Percentiles rank a stretch among this genome's conserved stretches.
phyloP scores from a whole-genome alignment of 2,888 invertebrate species.

The Aleiodes testaceus region DNA sequence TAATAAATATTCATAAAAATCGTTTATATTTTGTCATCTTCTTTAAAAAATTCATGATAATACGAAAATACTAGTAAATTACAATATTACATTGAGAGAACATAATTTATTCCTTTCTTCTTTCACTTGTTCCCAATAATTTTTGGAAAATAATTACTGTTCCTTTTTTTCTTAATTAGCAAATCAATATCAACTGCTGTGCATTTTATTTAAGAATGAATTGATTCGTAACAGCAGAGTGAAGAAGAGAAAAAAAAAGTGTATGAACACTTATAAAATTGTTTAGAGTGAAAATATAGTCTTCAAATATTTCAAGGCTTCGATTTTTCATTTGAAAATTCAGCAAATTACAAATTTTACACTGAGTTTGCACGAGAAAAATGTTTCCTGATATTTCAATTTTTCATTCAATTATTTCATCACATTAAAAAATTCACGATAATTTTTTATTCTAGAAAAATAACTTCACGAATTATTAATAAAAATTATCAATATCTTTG shows the following conservation, averaged over 20 bases:
- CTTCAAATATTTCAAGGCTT: slow-evolving; percentile 15
- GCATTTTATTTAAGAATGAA: slow-evolving; percentile 5
- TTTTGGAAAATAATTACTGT: slow-evolving; percentile 19
- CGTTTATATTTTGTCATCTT: background rate
- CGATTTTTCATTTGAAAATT: slow-evolving; percentile 8
- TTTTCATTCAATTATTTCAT: slow-evolving; percentile 35
- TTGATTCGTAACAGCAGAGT: slow-evolving; percentile 19
- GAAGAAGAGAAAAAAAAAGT: slow-evolving; percentile 12
- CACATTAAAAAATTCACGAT: slow-evolving; percentile 57
- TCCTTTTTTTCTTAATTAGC: background rate
- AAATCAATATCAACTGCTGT: slow-evolving; percentile 2
- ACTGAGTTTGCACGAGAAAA: slow-evolving; percentile 18
- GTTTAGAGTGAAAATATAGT: slow-evolving; percentile 27
- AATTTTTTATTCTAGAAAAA: slow-evolving; percentile 68
- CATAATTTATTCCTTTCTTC: slow-evolving; percentile 4
- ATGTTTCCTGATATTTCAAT: slow-evolving; percentile 28
- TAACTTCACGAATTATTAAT: slow-evolving; percentile 60
- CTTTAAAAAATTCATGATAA: background rate
- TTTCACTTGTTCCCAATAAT: slow-evolving; percentile 33
- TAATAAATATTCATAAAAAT: slow-evolving; percentile 1
- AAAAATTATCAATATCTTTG: slow-evolving; percentile 61
- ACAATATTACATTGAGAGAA: slow-evolving; percentile 29
- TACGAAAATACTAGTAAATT: slow-evolving; percentile 2
- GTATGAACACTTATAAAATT: slow-evolving; percentile 23
- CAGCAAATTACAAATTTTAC: slow-evolving; percentile 22